Base-by-base conservation (phyloP, 92 coral and sea anemone genomes). In the Plumapathes pennacea region DNA sequence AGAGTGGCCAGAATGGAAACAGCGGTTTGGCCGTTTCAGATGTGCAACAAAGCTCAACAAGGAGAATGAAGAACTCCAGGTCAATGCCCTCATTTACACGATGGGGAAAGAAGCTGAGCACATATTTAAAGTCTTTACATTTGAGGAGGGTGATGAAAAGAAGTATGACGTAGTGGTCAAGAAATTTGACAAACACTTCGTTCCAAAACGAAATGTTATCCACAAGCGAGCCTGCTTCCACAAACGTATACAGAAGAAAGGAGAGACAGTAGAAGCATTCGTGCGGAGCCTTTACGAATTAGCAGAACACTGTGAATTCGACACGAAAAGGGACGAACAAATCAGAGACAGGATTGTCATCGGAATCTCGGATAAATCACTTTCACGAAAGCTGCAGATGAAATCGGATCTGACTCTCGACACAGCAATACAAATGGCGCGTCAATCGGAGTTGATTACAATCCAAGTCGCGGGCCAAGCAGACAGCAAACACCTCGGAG, bases 331-430 rank as follows among this genome's bases (percentile, higher is more conserved):
- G 25, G 72, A 44, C 39, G 40, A 60, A 38, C 72, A 71, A 25
- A 78, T 62, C 10, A 20, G 78, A 40, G 85, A 70, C 49, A 53
- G 78, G 30, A 62, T 70, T 0, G 85, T 70, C 19, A 54, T 78
- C 18, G 85, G 78, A 32, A 39, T 69, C 32, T 29, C 41, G 29
- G 72, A 68, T 46, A 60, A 61, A 68, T 44, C 53, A 15, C 31
- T 78, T 43, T 78, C 73, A 5, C 55, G 58, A 47, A 44, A 39
- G 31, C 49, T 38, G 43, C 67, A 63, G 38, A 54, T 69, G 54
- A 69, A 70, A 40, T 58, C 78, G 14, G 57, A 57, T 27, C 61
- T 78, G 15, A 67, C 37, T 9, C 67, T 62, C 4, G 65, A 50
- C 15, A 32, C 26, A 13, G 85, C 78, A 10, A 57, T 69, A 31